phyloP scores from a whole-genome alignment of 92 coral and sea anemone species.

The Galaxea fascicularis region DNA sequence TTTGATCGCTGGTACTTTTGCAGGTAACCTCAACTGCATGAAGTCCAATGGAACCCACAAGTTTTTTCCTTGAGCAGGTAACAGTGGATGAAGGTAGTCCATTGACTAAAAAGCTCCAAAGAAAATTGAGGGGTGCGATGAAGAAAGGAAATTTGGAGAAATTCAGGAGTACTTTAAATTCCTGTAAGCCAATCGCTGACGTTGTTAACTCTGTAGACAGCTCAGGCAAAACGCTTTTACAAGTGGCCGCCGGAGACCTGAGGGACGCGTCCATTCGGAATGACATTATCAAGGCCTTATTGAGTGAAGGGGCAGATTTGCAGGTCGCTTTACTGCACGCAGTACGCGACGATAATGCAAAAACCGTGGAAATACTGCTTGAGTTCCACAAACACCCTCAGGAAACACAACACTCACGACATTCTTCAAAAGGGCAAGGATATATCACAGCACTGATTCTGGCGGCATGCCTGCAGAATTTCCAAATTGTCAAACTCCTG shows the following conservation, averaged over 20 bases:
- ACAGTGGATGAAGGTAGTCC: neutral
- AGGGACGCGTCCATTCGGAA: conserved; percentile 40
- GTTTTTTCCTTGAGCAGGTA: conserved; percentile 9
- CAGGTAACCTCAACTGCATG: too few species aligned
- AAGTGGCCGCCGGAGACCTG: conserved; percentile 73
- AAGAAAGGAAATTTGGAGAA: conserved; percentile 16
- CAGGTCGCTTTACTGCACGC: conserved; percentile 81
- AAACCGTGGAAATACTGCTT: conserved; percentile 70
- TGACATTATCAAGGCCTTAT: conserved; percentile 59
- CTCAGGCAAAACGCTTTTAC: conserved; percentile 81
- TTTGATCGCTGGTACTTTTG: too few species aligned
- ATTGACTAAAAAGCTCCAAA: neutral
- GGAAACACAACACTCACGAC: neutral
- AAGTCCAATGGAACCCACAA: neutral
- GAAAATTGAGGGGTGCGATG: conserved; percentile 13
- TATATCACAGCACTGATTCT: conserved; percentile 73
- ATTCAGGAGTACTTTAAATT: neutral
- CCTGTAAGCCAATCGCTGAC: conserved; percentile 16
- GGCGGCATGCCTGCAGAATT: conserved; percentile 73
- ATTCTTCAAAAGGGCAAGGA: neutral
- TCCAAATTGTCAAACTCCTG: conserved; percentile 72
- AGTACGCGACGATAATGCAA: conserved; percentile 61
- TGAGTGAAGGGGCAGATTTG: conserved; percentile 78
- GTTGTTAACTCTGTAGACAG: conserved; percentile 70
- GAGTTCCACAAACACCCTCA: neutral